Evolutionary conservation across 2,888 invertebrate genomes (phyloP), one percentile per base, ranked within the genome.

Genomic region (Sinohyriopsis cumingii): DNA sequence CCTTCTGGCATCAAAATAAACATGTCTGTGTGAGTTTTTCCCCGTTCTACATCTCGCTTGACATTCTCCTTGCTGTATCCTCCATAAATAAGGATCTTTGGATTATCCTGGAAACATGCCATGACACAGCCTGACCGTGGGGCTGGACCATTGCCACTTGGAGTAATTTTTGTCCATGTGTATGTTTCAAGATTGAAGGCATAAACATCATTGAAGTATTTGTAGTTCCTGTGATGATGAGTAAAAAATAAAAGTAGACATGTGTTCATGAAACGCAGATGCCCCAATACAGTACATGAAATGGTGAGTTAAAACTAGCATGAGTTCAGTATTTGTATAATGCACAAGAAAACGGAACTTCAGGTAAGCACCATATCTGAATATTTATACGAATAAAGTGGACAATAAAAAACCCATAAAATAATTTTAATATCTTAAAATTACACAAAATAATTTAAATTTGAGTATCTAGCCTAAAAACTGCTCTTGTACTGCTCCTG

Each of bases 161-260:
- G 91, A 66, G 93, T 92, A 63, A 97, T 85, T 87, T 94, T 94
- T 3, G 90, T 91, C 97, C 97, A 98, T 0, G 91, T 91, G 83
- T 95, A 93, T 0, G 93, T 93, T 84, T 95, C 95, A 78, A 95
- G 90, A 81, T 95, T 94, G 91, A 98, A 97, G 55, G 93, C 89
- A 89, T 95, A 92, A 1, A 96, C 89, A 88, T 98, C 98, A 89
- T 97, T 97, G 88, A 93, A 96, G 91, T 97, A 98, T 81, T 94
- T 94, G 88, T 94, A 96, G 73, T 95, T 94, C 69, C 95, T 90
- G 82, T 12, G 75, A 78, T 63, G 61, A 45, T 5, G 65, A 59
- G 20, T 7, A 64, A 25, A 59, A 57, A 15, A 22, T 45, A 45
- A 45, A 45, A 15, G 3, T 2, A 33, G 9, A 15, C 9, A 45